Percentiles rank a stretch among this genome's conserved stretches.
These are phyloP conservation scores for Morelia viridis DNA, from an alignment of 2,797 vertebrate species.

Conservation along the genomic window DNA sequence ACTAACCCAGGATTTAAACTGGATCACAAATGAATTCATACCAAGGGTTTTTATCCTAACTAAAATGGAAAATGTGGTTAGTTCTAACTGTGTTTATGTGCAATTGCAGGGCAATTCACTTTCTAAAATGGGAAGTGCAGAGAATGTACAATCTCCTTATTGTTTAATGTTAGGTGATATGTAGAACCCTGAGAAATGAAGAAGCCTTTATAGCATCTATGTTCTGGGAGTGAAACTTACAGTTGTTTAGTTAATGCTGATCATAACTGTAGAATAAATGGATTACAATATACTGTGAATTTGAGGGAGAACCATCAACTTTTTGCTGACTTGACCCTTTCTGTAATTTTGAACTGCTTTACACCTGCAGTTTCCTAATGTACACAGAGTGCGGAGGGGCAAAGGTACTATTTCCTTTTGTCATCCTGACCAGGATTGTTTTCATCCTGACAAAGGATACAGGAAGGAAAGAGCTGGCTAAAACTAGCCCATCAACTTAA, in stretches of 20 bases:
- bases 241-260: not conserved
- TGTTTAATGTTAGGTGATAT: too few species aligned
- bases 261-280: not conserved
- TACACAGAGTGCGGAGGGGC: not conserved
- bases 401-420: not conserved
- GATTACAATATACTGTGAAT: not conserved
- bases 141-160: not conserved
- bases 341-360: not conserved
- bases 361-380: not conserved
- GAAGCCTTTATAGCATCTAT: not conserved
- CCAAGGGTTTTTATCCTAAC: not conserved
- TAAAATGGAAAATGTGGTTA: not conserved
- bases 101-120: not conserved
- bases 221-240: not conserved
- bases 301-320: not conserved
- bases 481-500: not conserved
- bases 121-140: not conserved
- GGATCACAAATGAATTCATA: not conserved
- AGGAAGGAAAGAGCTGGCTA: not conserved
- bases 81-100: not conserved
- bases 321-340: not conserved
- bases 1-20: not conserved
- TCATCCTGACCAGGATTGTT: not conserved
- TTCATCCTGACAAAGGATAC: not conserved
- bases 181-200: not conserved